Percentiles rank a stretch among this genome's conserved stretches.
phyloP scores from a whole-genome alignment of 2,113 vertebrate genomes.

The Nettapus auritus region DNA sequence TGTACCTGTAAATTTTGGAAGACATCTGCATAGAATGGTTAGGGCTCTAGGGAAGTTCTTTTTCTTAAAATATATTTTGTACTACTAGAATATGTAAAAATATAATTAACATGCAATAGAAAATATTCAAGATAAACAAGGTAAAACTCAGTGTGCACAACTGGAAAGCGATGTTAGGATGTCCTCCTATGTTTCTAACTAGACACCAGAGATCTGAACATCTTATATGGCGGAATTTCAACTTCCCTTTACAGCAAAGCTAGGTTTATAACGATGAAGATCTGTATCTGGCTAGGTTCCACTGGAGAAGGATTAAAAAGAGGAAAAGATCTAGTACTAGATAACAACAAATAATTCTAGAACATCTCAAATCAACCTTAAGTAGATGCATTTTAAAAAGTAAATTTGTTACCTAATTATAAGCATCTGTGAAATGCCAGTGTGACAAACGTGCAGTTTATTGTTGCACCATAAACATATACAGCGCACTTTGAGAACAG shows the following conservation, averaged over 20 bases:
- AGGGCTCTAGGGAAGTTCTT: constrained; percentile 28
- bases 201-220: background rate
- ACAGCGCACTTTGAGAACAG: background rate
- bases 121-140: constrained; percentile 57
- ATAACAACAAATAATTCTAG: background rate
- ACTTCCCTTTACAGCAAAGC: constrained; percentile 32
- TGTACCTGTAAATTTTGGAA: constrained; percentile 69
- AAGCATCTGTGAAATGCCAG: background rate
- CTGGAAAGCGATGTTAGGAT: constrained; percentile 4
- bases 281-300: background rate
- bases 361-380: constrained; percentile 15
- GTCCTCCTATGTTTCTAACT: background rate
- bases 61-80: constrained; percentile 14
- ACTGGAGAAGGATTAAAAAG: background rate
- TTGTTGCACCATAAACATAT: background rate
- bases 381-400: background rate
- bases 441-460: background rate
- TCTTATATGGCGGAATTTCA: constrained; percentile 34
- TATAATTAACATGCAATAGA: constrained; percentile 71
- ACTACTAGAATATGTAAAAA: constrained; percentile 52
- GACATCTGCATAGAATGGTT: constrained; percentile 69
- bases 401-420: background rate
- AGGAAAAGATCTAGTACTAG: background rate
- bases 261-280: constrained; percentile 7
- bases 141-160: constrained; percentile 56